These are phyloP conservation scores for Bettongia penicillata DNA, from an alignment of 2,113 vertebrate genomes.

Conservation along the genomic window DNA sequence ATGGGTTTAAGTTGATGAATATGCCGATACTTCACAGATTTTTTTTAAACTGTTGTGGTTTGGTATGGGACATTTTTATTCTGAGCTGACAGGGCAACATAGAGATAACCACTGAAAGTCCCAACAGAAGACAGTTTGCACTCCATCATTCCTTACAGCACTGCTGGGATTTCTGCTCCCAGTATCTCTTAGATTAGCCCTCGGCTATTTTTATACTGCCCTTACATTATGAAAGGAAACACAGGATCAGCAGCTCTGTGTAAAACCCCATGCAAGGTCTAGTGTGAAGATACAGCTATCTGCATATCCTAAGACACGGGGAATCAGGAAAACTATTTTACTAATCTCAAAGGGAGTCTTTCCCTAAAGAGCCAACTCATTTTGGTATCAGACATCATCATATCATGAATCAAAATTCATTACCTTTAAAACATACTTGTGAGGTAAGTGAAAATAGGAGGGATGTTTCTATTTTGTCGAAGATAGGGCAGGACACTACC, in stretches of 20 bases:
- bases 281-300: conserved; percentile 36
- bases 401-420: background rate
- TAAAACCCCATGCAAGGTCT: conserved; percentile 42
- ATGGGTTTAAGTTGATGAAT: background rate
- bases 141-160: conserved; percentile 63
- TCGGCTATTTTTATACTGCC: conserved; percentile 77
- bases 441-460: background rate
- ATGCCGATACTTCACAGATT: background rate
- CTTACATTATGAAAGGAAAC: conserved; percentile 56
- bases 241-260: conserved; percentile 10
- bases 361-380: background rate
- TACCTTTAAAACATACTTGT: background rate
- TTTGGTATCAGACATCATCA: background rate
- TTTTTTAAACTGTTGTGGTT: background rate
- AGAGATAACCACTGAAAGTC: conserved; percentile 48
- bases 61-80: background rate
- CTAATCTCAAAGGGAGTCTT: background rate
- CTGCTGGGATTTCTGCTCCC: conserved; percentile 40
- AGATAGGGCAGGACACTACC: background rate
- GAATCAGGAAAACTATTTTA: background rate
- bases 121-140: conserved; percentile 19
- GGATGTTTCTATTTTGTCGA: background rate
- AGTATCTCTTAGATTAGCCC: conserved; percentile 77
- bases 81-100: background rate
- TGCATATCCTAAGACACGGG: background rate